Evolutionary conservation across 2,113 vertebrate genomes (phyloP), one percentile per base, ranked within the genome.

Genomic region (Gobio gobio): DNA sequence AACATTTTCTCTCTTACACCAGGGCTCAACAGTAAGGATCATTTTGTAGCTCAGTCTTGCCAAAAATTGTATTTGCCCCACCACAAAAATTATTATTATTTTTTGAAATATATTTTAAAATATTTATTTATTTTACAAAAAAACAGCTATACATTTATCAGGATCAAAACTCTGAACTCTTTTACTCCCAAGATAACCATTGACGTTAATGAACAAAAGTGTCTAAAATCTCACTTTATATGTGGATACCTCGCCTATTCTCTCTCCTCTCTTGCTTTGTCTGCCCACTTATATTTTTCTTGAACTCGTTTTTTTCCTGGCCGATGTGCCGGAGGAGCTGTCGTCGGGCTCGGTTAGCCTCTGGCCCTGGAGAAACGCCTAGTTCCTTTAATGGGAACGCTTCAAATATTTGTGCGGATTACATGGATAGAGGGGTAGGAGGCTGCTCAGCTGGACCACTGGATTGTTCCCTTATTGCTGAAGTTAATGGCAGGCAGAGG

Each of bases 391-490:
- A 89, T 85, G 83, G 85, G 87, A 85, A 82, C 29, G 63, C 76
- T 87, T 87, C 56, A 85, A 88, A 91, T 90, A 87, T 87, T 92
- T 89, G 59, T 75, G 76, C 80, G 84, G 89, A 90, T 92, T 91
- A 88, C 78, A 84, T 88, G 85, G 84, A 87, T 88, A 76, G 76
- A 92, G 58, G 61, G 87, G 87, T 40, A 33, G 85, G 75, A 83
- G 82, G 36, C 63, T 54, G 72, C 84, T 61, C 77, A 89, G 66
- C 54, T 29, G 88, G 88, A 64, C 49, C 10, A 47, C 22, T 82
- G 77, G 77, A 87, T 47, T 59, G 74, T 33, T 61, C 43, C 87
- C 54, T 72, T 82, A 85, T 84, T 81, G 68, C 68, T 76, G 68
- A 68, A 70, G 40, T 47, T 59, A 74, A 75, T 76, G 64, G 22